phyloP scores from a whole-genome alignment of 2,888 invertebrate genomes.

The Lochmaea capreae region DNA sequence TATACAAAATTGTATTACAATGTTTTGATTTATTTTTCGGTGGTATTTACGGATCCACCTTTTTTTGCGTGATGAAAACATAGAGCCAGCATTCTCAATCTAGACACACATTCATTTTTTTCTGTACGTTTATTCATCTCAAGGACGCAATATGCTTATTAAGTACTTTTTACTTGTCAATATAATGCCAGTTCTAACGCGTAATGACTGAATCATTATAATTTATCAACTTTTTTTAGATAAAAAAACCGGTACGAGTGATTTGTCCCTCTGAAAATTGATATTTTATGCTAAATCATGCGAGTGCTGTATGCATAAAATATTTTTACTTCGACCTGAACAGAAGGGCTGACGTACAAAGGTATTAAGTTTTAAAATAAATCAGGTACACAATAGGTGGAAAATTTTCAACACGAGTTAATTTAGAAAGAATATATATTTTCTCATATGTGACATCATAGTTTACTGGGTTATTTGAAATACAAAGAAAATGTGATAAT shows the following conservation, averaged over 20 bases:
- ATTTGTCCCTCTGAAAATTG: not conserved
- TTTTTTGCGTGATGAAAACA: no score
- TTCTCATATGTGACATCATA: no score
- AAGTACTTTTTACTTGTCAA: not conserved
- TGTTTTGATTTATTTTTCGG: no score
- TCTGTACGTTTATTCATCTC: not conserved
- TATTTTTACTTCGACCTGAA: slow-evolving; percentile 2
- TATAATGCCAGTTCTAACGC: not conserved
- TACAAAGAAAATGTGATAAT: no score
- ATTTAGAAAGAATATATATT: no score
- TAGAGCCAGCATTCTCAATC: not conserved
- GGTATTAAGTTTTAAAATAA: not conserved
- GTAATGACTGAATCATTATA: not conserved
- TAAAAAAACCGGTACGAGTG: not conserved
- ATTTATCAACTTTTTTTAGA: not conserved
- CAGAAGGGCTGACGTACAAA: not conserved
- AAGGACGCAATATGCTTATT: not conserved
- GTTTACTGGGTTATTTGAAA: no score
- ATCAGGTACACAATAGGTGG: not conserved
- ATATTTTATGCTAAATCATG: slow-evolving; percentile 7
- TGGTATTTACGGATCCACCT: no score
- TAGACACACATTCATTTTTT: not conserved
- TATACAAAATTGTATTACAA: no score
- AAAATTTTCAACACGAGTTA: not conserved
- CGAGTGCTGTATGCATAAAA: slow-evolving; percentile 10